Conservation (phyloP, 1,140 invertebrate species). For the Drosophila burlai region DNA sequence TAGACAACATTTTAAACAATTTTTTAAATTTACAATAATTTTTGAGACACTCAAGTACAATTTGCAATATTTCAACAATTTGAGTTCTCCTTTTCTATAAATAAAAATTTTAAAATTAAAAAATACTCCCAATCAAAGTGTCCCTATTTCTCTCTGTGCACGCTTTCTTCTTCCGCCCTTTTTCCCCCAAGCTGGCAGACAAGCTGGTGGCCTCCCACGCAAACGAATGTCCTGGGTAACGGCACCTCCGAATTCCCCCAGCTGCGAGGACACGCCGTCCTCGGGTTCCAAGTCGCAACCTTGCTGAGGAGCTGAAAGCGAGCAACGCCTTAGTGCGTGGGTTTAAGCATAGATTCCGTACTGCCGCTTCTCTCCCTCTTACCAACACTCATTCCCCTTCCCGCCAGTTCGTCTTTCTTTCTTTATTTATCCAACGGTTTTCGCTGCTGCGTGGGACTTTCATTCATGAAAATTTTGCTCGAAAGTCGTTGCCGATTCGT, state of each 20-base stretch:
- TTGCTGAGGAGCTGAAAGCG: conserved; percentile 28
- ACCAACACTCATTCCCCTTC: too few relatives aligned
- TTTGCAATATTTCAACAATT: background rate
- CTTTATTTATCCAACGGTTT: conserved; percentile 39
- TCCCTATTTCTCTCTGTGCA: conserved; percentile 1
- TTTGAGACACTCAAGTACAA: too few relatives aligned
- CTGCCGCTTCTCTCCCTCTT: background rate
- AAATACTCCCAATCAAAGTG: background rate
- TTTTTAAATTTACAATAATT: too few relatives aligned
- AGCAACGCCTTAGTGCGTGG: conserved; percentile 33
- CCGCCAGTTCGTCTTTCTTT: conserved; percentile 6
- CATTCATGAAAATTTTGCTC: conserved; percentile 83
- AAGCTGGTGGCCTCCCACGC: conserved; percentile 37
- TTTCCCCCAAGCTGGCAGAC: conserved; percentile 5
- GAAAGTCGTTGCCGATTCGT: conserved; percentile 38
- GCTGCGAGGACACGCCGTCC: conserved; percentile 8
- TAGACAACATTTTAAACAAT: too few relatives aligned
- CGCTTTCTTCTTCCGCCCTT: background rate
- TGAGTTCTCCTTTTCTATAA: background rate
- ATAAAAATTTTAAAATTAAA: too few relatives aligned
- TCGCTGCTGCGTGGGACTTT: conserved; percentile 76
- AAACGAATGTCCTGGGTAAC: conserved; percentile 36
- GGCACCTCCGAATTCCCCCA: conserved; percentile 3
- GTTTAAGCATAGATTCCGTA: conserved; percentile 34
- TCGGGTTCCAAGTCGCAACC: conserved; percentile 21